These are phyloP conservation scores for Rhabditoides inermis DNA, from an alignment of 2,888 invertebrate genomes.

Conservation along the genomic window DNA sequence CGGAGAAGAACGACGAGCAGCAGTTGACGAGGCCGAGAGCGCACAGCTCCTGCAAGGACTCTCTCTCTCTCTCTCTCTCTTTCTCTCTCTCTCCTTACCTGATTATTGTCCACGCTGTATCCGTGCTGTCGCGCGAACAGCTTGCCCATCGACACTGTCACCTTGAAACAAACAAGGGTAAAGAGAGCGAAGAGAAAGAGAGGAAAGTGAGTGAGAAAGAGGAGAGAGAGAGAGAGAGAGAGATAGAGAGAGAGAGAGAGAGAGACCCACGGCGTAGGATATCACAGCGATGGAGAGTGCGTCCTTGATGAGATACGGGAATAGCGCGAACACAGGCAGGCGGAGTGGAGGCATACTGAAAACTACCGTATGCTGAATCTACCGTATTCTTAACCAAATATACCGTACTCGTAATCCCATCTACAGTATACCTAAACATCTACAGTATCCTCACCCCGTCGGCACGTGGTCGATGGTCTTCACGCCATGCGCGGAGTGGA, in stretches of 20 bases:
- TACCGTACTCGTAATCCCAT: background rate
- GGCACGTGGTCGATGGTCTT: slow-evolving; percentile 54
- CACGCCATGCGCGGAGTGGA: slow-evolving; percentile 51
- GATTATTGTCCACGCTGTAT: slow-evolving; percentile 56
- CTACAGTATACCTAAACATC: slow-evolving; percentile 28
- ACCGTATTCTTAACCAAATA: background rate
- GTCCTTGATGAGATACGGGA: slow-evolving; percentile 57
- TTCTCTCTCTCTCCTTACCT: too few relatives aligned
- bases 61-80: too few relatives aligned
- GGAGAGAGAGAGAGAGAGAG: too few relatives aligned
- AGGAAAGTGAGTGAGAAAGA: too few relatives aligned
- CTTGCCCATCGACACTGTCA: slow-evolving; percentile 57
- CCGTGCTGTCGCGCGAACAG: slow-evolving; percentile 56
- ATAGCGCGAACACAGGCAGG: slow-evolving; percentile 39
- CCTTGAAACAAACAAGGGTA: slow-evolving; percentile 56
- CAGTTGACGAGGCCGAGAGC: slow-evolving; percentile 60
- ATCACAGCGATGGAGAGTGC: slow-evolving; percentile 53
- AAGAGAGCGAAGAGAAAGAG: too few relatives aligned
- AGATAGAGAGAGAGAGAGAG: too few relatives aligned
- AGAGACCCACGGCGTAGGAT: too few relatives aligned
- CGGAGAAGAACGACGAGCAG: slow-evolving; percentile 59
- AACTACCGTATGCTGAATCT: background rate
- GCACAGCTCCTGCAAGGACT: slow-evolving; percentile 33
- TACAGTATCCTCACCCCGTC: too few relatives aligned
- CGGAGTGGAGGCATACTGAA: slow-evolving; percentile 45